A percentile compares a stretch with the other conserved stretches of the same genome.
Evolutionary conservation across 2,888 invertebrate genomes (phyloP).

Genomic region (Dorcus parallelipipedus): DNA sequence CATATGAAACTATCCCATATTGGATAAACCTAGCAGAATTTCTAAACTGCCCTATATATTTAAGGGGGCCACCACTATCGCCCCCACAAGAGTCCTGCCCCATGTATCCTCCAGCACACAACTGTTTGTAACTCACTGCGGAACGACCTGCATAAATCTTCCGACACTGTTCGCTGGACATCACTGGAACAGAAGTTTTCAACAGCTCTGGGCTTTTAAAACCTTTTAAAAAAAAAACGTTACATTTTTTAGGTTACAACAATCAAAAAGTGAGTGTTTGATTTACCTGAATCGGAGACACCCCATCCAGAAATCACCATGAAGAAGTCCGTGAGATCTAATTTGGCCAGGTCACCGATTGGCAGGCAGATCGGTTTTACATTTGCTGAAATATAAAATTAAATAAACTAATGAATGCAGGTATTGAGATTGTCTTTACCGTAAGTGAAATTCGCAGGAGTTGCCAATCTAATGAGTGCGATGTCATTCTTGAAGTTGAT

Average conservation of each 20-base stretch:
- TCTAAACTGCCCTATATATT: conserved; percentile 29
- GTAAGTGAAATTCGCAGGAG: conserved; percentile 22
- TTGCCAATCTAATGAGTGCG: conserved; percentile 50
- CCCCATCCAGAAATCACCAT: conserved; percentile 73
- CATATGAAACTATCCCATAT: conserved; percentile 56
- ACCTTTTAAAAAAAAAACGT: no score
- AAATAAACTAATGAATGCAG: not conserved
- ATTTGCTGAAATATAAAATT: conserved; percentile 37
- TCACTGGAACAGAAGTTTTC: conserved; percentile 47
- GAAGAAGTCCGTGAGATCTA: conserved; percentile 51
- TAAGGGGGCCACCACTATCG: conserved; percentile 67
- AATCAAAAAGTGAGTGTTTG: not conserved
- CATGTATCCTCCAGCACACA: conserved; percentile 64
- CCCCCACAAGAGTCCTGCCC: conserved; percentile 64
- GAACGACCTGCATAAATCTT: conserved; percentile 32
- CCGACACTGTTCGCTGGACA: conserved; percentile 40
- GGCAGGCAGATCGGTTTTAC: conserved; percentile 53
- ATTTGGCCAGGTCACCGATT: conserved; percentile 34
- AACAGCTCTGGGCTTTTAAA: conserved; percentile 40
- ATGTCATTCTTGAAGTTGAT: conserved; percentile 57
- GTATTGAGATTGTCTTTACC: conserved; percentile 25
- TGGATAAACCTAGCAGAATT: conserved; percentile 54
- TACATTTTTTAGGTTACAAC: no score
- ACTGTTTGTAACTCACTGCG: conserved; percentile 42
- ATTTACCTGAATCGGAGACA: conserved; percentile 58